Evolutionary conservation across 2,888 invertebrate genomes (phyloP).

Genomic region (Cataglyphis albicans): DNA sequence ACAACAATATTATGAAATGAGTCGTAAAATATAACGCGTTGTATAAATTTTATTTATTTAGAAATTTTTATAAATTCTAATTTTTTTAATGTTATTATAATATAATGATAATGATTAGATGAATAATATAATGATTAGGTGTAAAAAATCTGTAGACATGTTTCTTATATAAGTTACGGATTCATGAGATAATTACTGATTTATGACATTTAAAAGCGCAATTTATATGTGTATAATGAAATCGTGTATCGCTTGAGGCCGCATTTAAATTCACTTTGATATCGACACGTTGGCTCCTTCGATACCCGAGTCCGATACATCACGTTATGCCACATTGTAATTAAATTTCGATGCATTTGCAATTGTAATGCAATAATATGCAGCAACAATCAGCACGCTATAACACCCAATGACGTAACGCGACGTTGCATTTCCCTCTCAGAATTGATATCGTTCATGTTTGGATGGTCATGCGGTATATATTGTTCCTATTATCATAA

Average conservation of each 20-base stretch:
- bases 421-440: conserved; percentile 51
- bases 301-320: conserved; percentile 37
- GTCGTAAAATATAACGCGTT: background rate
- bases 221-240: conserved; percentile 1
- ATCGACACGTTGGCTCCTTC: conserved; percentile 46
- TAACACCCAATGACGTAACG: conserved; percentile 46
- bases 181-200: background rate
- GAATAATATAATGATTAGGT: background rate
- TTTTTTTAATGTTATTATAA: no score
- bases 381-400: conserved; percentile 50
- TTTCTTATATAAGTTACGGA: background rate
- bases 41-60: background rate
- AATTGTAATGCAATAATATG: conserved; percentile 56
- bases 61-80: no score
- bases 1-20: background rate
- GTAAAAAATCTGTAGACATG: background rate
- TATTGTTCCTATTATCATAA: conserved; percentile 49
- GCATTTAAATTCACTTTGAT: conserved; percentile 42
- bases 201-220: background rate
- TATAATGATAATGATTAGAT: no score
- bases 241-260: background rate
- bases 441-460: conserved; percentile 50
- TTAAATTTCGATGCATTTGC: conserved; percentile 55
- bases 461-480: conserved; percentile 13
- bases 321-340: conserved; percentile 43